Conservation (phyloP, 1,140 invertebrate species). For the Lutraria rhynchaena region DNA sequence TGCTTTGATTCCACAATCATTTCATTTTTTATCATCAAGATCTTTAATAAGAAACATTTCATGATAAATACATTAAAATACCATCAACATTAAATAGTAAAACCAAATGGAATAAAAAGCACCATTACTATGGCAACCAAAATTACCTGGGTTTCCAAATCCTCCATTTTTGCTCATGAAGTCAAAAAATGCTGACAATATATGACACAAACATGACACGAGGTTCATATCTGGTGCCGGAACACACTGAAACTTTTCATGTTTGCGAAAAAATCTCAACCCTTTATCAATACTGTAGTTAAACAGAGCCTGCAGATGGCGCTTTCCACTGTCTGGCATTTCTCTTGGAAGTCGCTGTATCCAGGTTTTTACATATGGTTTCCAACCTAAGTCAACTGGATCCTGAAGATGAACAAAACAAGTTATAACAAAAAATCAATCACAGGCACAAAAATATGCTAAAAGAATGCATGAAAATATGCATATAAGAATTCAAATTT, state of each 20-base stretch:
- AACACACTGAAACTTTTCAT: constrained; percentile 72
- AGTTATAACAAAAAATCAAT: neutral
- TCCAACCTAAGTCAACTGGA: constrained; percentile 81
- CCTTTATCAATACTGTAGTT: constrained; percentile 85
- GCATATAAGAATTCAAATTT: no score
- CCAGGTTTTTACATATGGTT: constrained; percentile 81
- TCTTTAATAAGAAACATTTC: no score
- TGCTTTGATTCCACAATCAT: no score
- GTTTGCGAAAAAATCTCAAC: constrained; percentile 82
- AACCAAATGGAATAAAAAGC: no score
- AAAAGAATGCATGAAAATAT: no score
- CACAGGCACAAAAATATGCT: no score
- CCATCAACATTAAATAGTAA: no score
- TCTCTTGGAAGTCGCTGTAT: constrained; percentile 76
- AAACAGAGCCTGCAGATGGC: constrained; percentile 86
- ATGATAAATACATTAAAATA: no score
- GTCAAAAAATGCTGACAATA: constrained; percentile 78
- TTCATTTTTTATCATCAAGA: no score
- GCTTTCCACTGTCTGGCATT: constrained; percentile 78
- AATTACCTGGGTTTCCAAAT: constrained; percentile 77
- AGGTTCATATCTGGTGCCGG: constrained; percentile 75
- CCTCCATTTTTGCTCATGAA: constrained; percentile 79
- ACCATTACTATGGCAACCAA: no score
- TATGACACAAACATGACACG: constrained; percentile 77
- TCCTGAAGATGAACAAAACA: constrained; percentile 66